Conservation (phyloP, 2,113 vertebrate species). For the Malurus cyaneus region DNA sequence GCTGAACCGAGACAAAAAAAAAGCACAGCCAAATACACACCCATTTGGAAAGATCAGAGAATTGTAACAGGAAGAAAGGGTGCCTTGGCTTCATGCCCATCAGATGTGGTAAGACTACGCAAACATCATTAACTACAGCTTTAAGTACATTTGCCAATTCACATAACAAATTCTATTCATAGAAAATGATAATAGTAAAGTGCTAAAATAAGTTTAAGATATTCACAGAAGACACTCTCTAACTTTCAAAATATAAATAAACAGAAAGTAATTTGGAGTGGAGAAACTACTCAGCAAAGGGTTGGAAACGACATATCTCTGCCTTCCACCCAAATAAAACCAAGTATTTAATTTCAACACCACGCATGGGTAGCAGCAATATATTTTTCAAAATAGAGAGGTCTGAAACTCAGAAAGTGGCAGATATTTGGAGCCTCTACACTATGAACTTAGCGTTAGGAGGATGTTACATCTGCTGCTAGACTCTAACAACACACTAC, state of each 20-base stretch:
- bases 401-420: neutral
- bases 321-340: neutral
- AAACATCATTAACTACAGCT: constrained; percentile 22
- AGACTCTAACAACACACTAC: neutral
- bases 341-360: neutral
- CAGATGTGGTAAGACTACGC: constrained; percentile 42
- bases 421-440: neutral
- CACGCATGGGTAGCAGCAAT: neutral
- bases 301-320: neutral
- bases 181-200: neutral
- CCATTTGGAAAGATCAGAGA: neutral
- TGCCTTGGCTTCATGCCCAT: constrained; percentile 13
- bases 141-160: neutral
- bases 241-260: constrained; percentile 7
- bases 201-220: neutral
- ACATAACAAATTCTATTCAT: neutral
- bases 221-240: neutral
- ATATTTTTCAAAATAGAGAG: neutral
- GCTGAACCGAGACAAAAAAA: neutral
- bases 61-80: neutral
- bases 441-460: fast-evolving
- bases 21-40: neutral
- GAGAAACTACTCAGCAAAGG: neutral
- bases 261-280: neutral
- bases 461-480: neutral